Evolutionary conservation across 37 sponge, comb jelly and placozoan species (phyloP), one percentile per base, ranked within the genome.

Genomic region (Eunapius fragilis): DNA sequence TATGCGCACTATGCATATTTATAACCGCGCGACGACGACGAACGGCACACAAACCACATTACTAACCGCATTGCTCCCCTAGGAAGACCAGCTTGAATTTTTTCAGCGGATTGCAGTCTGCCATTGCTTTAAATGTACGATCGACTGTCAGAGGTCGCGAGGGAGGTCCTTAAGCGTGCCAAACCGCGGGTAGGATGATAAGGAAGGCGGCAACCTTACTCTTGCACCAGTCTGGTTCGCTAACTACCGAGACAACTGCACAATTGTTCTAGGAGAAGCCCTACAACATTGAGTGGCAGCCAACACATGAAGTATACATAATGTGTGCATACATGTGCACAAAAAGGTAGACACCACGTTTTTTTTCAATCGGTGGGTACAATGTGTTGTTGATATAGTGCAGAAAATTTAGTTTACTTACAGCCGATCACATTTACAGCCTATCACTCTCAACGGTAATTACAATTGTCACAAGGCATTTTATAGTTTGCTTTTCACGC

Each of bases 81-180:
- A 94, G 77, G 70, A 94, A 94, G 31, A 94, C 95, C n/a, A 94
- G 82, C 79, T 94, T 94, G 84, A 94, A 94, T 72, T 93, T 91
- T 50, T 91, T 78, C 35, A 94, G 78, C 28, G 95, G 95, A 88
- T 87, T 87, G 25, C 58, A 58, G 58, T 58, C 58, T 58, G 58
- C 58, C 58, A 58, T 58, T 58, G 17, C 58, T 41, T 41, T 2
- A 11, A 12, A 17, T 58, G 2, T 17, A 58, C 58, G 58, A 45
- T 58, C 22, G 3, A 41, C 41, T 41, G 41, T 58, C 14, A 58
- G 58, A 4, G 58, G 9, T 19, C 1, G 58, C 14, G 17, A 58
- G 58, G 14, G 58, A 58, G 47, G 47, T 45, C 19, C 1, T 58
- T 58, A 19, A 17, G 14, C 14, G 58, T 58, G 58, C 58, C 58